A percentile compares a stretch with the other conserved stretches of the same genome.
Conservation (phyloP, 2,888 invertebrate genomes). For the Drosophila lutescens region DNA sequence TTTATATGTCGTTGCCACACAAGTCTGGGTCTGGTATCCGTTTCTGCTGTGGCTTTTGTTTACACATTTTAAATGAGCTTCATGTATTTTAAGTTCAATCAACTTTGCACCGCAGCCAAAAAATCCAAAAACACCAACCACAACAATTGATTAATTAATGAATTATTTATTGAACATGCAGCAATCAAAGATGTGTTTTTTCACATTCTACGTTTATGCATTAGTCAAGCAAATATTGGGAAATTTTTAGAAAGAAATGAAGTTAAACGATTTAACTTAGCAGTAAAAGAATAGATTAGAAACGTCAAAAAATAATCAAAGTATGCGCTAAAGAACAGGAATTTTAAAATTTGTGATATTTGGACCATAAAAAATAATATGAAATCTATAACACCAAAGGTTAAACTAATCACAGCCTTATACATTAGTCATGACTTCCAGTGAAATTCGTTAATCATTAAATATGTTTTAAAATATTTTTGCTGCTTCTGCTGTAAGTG, state of each 20-base stretch:
- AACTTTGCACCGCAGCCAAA: conserved; percentile 66
- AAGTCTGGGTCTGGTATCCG: conserved; percentile 58
- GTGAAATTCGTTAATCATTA: no score
- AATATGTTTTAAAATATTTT: neutral
- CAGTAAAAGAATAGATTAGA: no score
- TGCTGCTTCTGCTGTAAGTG: conserved; percentile 15
- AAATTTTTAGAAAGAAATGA: neutral
- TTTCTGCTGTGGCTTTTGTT: conserved; percentile 44
- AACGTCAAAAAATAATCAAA: no score
- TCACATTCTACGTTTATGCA: conserved; percentile 7
- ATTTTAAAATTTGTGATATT: no score
- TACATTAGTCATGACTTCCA: no score
- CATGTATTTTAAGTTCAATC: conserved; percentile 67
- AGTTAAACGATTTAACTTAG: no score
- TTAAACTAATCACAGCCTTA: no score
- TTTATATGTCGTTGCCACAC: conserved; percentile 63
- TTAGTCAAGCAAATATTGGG: conserved; percentile 39
- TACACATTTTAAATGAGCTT: conserved; percentile 64
- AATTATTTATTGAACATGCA: conserved; percentile 58
- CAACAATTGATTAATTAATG: conserved; percentile 71
- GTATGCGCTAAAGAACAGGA: no score
- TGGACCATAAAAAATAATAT: no score
- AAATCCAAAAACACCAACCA: conserved; percentile 39
- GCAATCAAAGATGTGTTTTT: conserved; percentile 46
- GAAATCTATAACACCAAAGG: no score